phyloP scores from a whole-genome alignment of 37 sponge, comb jelly and placozoan genomes.

The Crambe crambe region DNA sequence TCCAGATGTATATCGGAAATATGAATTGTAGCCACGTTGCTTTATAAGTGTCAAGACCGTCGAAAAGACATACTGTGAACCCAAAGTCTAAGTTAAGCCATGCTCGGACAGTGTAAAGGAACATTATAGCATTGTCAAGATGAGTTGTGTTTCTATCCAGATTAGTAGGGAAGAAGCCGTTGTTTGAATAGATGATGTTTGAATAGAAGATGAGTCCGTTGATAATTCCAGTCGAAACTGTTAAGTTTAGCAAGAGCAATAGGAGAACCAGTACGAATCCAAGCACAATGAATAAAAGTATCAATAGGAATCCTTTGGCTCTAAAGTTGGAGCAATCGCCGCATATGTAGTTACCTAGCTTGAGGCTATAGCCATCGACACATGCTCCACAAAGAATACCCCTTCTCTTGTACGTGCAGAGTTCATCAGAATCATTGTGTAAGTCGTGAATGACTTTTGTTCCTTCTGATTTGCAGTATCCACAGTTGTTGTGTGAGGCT shows the following conservation, averaged over 20 bases:
- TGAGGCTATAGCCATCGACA: not conserved
- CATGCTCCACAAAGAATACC: not conserved
- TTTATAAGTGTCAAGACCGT: not conserved
- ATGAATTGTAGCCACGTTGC: not conserved
- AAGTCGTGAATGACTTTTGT: not conserved
- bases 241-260: not conserved
- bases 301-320: not conserved
- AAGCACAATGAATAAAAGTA: not conserved
- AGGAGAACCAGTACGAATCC: not conserved
- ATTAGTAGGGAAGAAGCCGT: not conserved
- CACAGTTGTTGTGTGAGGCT: not conserved
- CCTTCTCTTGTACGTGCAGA: not conserved
- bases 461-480: not conserved
- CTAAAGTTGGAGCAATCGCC: not conserved
- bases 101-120: not conserved
- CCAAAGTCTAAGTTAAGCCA: not conserved
- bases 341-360: not conserved
- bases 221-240: not conserved
- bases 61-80: not conserved
- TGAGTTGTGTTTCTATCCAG: not conserved
- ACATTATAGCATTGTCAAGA: not conserved
- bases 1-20: conserved; percentile 10
- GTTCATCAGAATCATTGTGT: not conserved
- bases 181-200: not conserved
- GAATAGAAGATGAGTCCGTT: not conserved